Evolutionary conservation across 2,888 invertebrate genomes (phyloP).

Genomic region (Scaptomyza polygonia): DNA sequence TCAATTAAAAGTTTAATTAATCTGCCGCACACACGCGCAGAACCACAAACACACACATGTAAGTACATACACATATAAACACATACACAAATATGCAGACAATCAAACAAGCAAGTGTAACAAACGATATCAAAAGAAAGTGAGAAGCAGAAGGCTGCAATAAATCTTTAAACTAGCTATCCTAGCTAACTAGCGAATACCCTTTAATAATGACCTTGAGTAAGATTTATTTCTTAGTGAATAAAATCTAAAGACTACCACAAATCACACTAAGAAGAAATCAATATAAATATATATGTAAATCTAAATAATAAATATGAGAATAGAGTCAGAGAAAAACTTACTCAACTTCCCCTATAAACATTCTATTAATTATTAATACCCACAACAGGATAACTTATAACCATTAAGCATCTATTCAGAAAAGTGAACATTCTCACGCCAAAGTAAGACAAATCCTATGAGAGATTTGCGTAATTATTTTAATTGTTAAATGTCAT

Average conservation of each 20-base stretch:
- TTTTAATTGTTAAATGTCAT: slow-evolving; percentile 81
- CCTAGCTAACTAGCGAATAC: slow-evolving; percentile 1
- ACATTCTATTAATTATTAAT: neutral
- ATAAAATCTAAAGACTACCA: neutral
- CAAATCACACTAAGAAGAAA: neutral
- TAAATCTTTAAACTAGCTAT: neutral
- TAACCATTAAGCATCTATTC: slow-evolving; percentile 6
- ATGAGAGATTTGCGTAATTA: slow-evolving; percentile 76
- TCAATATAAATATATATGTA: neutral
- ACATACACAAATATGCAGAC: slow-evolving; percentile 16
- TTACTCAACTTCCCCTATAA: neutral
- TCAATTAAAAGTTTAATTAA: slow-evolving; percentile 75
- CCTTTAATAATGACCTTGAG: neutral
- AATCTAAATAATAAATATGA: neutral
- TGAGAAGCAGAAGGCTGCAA: neutral
- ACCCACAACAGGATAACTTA: neutral
- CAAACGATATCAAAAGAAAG: slow-evolving; percentile 14
- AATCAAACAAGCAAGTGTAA: slow-evolving; percentile 45
- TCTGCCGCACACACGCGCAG: slow-evolving; percentile 44
- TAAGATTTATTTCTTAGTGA: no score
- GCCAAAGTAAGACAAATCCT: slow-evolving; percentile 69
- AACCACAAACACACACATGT: slow-evolving; percentile 20
- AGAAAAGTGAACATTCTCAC: slow-evolving; percentile 30
- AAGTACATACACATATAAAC: slow-evolving; percentile 8
- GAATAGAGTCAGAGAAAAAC: neutral